Evolutionary conservation across 2,797 vertebrate species (phyloP).

Genomic region (Microctenopoma stevenorrisi): DNA sequence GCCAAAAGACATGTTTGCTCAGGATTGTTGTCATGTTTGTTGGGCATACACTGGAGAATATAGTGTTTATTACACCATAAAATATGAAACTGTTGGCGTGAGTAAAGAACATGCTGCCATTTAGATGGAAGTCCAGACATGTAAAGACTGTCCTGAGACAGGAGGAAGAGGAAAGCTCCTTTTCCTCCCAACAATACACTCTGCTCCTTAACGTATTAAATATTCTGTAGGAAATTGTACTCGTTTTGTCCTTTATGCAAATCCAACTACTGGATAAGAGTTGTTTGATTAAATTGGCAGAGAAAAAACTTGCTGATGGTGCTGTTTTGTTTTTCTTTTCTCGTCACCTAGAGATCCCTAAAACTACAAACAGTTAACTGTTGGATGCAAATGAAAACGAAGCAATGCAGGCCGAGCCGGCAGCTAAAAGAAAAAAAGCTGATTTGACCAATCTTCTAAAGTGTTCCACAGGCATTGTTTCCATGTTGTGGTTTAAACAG

Average conservation of each 20-base stretch:
- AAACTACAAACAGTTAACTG: constrained; percentile 60
- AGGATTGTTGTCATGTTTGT: constrained; percentile 47
- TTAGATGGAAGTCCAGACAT: not conserved
- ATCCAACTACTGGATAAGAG: not conserved
- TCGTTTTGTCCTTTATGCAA: not conserved
- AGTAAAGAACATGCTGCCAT: constrained; percentile 13
- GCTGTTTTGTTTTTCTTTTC: constrained; percentile 54
- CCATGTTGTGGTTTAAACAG: constrained; percentile 58
- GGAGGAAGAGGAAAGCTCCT: not conserved
- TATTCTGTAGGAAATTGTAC: not conserved
- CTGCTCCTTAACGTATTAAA: not conserved
- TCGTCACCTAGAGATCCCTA: constrained; percentile 59
- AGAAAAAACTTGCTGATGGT: constrained; percentile 35
- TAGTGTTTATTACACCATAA: constrained; percentile 42
- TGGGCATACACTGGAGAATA: constrained; percentile 20
- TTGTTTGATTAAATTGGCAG: not conserved
- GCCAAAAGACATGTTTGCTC: constrained; percentile 47
- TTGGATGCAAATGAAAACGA: constrained; percentile 51
- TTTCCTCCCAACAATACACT: not conserved
- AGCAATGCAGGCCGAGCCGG: constrained; percentile 1
- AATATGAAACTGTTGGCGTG: constrained; percentile 37
- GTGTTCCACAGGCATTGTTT: constrained; percentile 38
- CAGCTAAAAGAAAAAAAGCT: constrained; percentile 31
- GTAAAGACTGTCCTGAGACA: not conserved
- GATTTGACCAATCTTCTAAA: constrained; percentile 41